Conservation (phyloP, 2,113 vertebrate species). For the Notothenia rossii region DNA sequence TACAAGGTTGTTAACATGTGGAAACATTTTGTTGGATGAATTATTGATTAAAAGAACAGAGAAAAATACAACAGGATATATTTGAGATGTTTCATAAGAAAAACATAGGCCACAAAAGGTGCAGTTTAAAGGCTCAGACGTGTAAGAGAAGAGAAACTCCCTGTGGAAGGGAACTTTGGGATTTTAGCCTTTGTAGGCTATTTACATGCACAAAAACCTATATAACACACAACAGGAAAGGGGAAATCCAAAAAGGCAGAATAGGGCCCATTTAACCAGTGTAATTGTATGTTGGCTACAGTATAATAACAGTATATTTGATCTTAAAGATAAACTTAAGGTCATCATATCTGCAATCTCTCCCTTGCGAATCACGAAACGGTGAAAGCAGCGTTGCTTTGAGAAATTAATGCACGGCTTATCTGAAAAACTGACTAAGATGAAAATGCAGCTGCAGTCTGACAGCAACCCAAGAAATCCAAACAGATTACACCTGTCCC, state of each 20-base stretch:
- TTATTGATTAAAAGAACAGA: conserved; percentile 9
- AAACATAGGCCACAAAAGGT: background rate
- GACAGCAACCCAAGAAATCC: conserved; percentile 40
- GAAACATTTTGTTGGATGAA: conserved; percentile 22
- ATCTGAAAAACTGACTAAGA: conserved; percentile 17
- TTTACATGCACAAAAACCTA: too few species aligned
- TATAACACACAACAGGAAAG: too few species aligned
- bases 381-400: background rate
- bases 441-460: conserved; percentile 41
- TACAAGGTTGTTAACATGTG: background rate
- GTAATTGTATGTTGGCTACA: background rate
- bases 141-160: too few species aligned
- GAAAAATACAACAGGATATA: background rate
- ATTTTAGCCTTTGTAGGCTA: too few species aligned
- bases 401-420: conserved; percentile 7
- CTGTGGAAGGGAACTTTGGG: too few species aligned
- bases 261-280: background rate
- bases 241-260: too few species aligned
- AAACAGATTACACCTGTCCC: conserved; percentile 63
- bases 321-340: background rate
- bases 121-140: background rate
- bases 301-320: background rate
- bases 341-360: conserved; percentile 2
- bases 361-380: conserved; percentile 17
- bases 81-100: conserved; percentile 1